These are phyloP conservation scores for Pocota personata DNA, from an alignment of 2,888 invertebrate species.

Conservation along the genomic window DNA sequence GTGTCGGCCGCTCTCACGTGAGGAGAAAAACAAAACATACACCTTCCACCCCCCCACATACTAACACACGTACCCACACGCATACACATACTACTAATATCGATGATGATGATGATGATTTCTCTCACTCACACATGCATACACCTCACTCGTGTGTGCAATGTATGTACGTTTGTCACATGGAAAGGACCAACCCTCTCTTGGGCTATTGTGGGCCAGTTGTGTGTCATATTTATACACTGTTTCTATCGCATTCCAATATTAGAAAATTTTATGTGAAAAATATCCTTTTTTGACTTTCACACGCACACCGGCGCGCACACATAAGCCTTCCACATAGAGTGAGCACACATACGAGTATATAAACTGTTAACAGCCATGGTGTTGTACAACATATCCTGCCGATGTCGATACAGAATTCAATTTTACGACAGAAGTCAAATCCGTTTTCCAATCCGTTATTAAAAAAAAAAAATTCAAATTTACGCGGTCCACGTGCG, in stretches of 20 bases:
- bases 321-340: slow-evolving; percentile 52
- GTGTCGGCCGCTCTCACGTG: slow-evolving; percentile 64
- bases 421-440: slow-evolving; percentile 1
- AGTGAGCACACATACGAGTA: not conserved
- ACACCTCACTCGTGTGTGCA: slow-evolving; percentile 32
- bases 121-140: slow-evolving; percentile 63
- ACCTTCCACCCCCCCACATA: slow-evolving; percentile 59
- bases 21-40: slow-evolving; percentile 73
- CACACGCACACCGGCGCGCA: slow-evolving; percentile 50
- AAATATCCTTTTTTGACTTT: slow-evolving; percentile 69
- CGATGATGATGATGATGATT: slow-evolving; percentile 24
- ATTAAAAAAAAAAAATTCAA: slow-evolving; percentile 5
- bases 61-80: slow-evolving; percentile 42
- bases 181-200: slow-evolving; percentile 74
- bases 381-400: slow-evolving; percentile 49
- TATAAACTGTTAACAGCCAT: slow-evolving; percentile 46
- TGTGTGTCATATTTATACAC: slow-evolving; percentile 72
- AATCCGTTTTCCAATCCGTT: not conserved
- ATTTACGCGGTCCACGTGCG: slow-evolving; percentile 26
- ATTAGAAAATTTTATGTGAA: slow-evolving; percentile 68
- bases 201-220: slow-evolving; percentile 44
- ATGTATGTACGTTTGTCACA: slow-evolving; percentile 74
- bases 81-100: slow-evolving; percentile 25
- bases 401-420: slow-evolving; percentile 16
- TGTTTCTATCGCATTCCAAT: slow-evolving; percentile 73